Base-by-base conservation (phyloP, 2,888 invertebrate species). In the Agonopterix heracliana region DNA sequence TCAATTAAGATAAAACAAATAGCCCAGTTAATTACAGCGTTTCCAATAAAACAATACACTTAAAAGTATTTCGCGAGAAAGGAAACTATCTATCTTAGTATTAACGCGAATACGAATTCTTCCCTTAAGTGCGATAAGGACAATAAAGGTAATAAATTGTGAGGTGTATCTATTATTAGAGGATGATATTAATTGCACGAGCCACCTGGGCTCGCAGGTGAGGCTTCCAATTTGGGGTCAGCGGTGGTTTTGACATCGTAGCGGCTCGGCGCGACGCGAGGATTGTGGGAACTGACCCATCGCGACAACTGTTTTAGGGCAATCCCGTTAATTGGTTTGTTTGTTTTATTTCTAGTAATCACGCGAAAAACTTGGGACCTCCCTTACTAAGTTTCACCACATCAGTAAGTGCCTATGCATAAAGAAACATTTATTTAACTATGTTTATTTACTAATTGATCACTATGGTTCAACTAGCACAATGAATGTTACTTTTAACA, bases 121-220 rank as follows among this genome's bases (percentile, higher is more conserved):
- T 63, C 58, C 10, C 10, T 47, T n/a, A 54, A 61, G 60, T 60
- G 63, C 61, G 66, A 72, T 70, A 71, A 72, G 68, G 69, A 69
- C 64, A 73, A 74, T 77, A 78, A 78, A 80, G 76, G 71, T 76
- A 81, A 81, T 80, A 77, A 76, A 78, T 70, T 64, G 70, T 66
- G 63, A 64, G 64, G 71, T 69, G 62, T 66, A 66, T 71, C 74
- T 79, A 78, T 76, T 84, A 81, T 71, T 75, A 71, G 78, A 75
- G 71, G 78, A 78, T 74, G 74, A 68, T 79, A 80, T 84, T 82
- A 82, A 84, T 82, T 83, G 83, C 79, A 70, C 61, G 51, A 41
- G 56, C 78, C 86, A 86, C 85, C 86, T 86, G 86, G 85, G 78
- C 64, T 55, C 68, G 84, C 85, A 87, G 86, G 87, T 87, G 87